Conservation (phyloP, 1,140 invertebrate species). For the Microvelia longipes region DNA sequence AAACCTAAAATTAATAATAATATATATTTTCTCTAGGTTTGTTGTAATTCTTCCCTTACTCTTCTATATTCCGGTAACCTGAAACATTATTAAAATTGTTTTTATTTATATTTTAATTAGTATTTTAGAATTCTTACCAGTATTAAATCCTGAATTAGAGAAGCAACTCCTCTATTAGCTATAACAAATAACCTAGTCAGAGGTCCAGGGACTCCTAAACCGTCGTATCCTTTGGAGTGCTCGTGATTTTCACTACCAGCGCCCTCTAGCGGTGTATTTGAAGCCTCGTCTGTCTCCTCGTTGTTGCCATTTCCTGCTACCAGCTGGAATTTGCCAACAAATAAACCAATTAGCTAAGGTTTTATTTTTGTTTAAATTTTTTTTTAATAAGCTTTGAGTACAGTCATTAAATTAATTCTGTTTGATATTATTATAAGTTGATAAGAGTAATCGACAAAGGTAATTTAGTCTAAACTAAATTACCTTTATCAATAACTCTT, state of each 20-base stretch:
- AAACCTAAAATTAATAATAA: no score
- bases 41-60: no score
- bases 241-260: constrained; percentile 29
- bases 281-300: constrained; percentile 37
- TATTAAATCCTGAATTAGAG: constrained; percentile 69
- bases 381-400: no score
- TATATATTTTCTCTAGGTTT: no score
- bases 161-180: constrained; percentile 64
- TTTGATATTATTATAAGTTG: no score
- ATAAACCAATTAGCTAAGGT: neutral
- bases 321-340: constrained; percentile 37
- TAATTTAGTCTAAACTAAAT: no score
- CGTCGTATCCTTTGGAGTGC: constrained; percentile 38
- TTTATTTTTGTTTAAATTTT: neutral
- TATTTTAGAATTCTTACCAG: no score
- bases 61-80: no score
- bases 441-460: no score
- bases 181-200: constrained; percentile 68
- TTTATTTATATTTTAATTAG: no score
- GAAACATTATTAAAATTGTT: no score
- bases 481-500: no score
- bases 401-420: neutral
- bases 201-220: constrained; percentile 65
- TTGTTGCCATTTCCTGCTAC: constrained; percentile 43
- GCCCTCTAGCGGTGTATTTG: constrained; percentile 14